Evolutionary conservation across 2,797 vertebrate genomes (phyloP), one percentile per base, ranked within the genome.

Genomic region (Falco concolor): DNA sequence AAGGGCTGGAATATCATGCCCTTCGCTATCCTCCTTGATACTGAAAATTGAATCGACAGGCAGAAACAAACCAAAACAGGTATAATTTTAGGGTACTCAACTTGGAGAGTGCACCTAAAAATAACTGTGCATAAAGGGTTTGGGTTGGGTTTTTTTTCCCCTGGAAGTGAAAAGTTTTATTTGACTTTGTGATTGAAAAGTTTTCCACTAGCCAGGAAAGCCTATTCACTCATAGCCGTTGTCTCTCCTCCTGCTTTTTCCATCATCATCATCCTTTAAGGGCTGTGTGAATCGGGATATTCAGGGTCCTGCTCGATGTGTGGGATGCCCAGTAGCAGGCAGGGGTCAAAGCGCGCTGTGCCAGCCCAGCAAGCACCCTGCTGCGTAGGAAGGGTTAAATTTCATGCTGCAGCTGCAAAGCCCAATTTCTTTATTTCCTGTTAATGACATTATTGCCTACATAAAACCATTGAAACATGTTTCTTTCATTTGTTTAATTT

Each of bases 401-500:
- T 90, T 86, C 78, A 69, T 96, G 92, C 96, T 45, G 86, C 96
- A 96, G 94, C 97, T 95, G 90, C 95, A 91, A 97, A 87, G 94
- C 89, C 97, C 96, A 93, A 93, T 97, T 97, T 95, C 97, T 98
- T 95, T 94, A 97, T 98, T 98, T 98, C 98, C 98, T 98, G 98
- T 97, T 97, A 98, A 98, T 97, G 97, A 96, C 97, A 98, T 97
- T 98, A 97, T 97, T 97, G 97, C 95, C 97, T 98, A 83, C 97
- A 97, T 98, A 96, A 97, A 98, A 96, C 97, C 97, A 97, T 92
- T 63, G 97, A 98, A 97, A 98, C 97, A 98, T 98, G 98, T 97
- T 98, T 98, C 98, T 98, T 98, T 98, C 98, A 98, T 98, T 98
- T 98, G 98, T 98, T 98, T 98, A 97, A 96, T 98, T 98, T 98